phyloP scores from a whole-genome alignment of 2,797 vertebrate species.

The Sebastes oblongus region DNA sequence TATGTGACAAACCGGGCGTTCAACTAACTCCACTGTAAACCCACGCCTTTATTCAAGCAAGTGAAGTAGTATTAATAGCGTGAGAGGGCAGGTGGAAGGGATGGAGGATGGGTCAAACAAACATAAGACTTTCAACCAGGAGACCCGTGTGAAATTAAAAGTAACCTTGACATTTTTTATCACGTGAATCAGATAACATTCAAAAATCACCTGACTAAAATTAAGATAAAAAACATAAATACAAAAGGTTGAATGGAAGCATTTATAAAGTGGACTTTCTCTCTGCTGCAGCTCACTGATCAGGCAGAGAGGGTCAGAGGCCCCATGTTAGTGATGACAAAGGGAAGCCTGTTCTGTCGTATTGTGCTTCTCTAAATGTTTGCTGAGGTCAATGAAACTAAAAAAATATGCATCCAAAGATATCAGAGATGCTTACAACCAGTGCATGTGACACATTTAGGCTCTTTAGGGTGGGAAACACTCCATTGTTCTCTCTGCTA shows the following conservation, averaged over 20 bases:
- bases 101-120: too few species aligned
- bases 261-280: constrained; percentile 21
- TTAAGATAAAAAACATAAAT: neutral
- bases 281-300: constrained; percentile 51
- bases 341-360: constrained; percentile 66
- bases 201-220: neutral
- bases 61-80: too few species aligned
- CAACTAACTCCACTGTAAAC: too few species aligned
- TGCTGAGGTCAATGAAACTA: constrained; percentile 35
- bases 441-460: neutral
- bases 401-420: neutral
- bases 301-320: constrained; percentile 50
- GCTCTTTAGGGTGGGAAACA: neutral
- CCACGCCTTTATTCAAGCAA: too few species aligned
- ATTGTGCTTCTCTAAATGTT: constrained; percentile 51
- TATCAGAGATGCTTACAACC: neutral
- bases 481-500: neutral
- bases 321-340: constrained; percentile 63
- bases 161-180: too few species aligned
- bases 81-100: too few species aligned
- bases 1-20: too few species aligned
- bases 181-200: neutral
- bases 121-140: too few species aligned
- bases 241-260: neutral
- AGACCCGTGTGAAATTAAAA: too few species aligned